Evolutionary conservation across 2,888 invertebrate genomes (phyloP).

Genomic region (Gortyna flavago): DNA sequence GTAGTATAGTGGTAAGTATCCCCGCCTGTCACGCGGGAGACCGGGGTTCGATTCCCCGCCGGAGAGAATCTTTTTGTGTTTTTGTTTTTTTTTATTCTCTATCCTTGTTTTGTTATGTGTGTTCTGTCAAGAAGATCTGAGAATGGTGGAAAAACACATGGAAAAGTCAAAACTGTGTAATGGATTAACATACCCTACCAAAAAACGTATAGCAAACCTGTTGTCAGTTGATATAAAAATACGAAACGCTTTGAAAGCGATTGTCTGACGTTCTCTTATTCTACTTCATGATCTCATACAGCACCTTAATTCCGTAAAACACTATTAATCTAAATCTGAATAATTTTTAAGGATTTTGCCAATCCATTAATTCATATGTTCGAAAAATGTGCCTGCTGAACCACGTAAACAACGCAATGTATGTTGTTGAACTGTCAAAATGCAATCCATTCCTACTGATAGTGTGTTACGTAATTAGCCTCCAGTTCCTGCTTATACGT

Average conservation of each 20-base stretch:
- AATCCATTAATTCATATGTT: no score
- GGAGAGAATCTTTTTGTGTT: constrained; percentile 59
- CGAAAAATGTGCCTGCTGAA: no score
- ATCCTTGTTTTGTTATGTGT: background rate
- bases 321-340: no score
- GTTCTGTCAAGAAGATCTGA: background rate
- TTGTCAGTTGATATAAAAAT: background rate
- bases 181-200: background rate
- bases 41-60: constrained; percentile 71
- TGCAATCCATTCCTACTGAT: no score
- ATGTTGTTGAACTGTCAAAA: no score
- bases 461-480: no score
- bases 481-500: background rate
- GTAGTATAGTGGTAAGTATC: constrained; percentile 90
- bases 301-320: no score
- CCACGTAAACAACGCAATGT: no score
- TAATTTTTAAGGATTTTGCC: no score
- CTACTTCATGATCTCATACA: no score
- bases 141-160: background rate
- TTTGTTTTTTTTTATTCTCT: background rate
- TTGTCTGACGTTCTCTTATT: no score
- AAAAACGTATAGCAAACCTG: background rate
- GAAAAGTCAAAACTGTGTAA: background rate
- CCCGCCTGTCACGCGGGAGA: constrained; percentile 91
- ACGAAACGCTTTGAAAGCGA: background rate